phyloP scores from a whole-genome alignment of 2,888 invertebrate species.

The Dynastes maya region DNA sequence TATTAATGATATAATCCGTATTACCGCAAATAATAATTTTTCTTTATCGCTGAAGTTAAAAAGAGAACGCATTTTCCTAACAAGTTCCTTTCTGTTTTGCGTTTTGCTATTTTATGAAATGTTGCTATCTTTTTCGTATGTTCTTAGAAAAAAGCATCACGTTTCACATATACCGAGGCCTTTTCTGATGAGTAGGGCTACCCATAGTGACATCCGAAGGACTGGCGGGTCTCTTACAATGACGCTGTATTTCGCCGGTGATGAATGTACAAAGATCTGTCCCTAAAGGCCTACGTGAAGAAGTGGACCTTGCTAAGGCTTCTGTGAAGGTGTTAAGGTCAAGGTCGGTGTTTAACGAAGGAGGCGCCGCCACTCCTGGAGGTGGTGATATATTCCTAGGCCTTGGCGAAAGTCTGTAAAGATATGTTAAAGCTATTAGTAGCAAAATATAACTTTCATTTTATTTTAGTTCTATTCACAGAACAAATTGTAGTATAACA shows the following conservation, averaged over 20 bases:
- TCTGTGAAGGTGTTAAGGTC: slow-evolving; percentile 84
- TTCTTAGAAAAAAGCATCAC: slow-evolving; percentile 31
- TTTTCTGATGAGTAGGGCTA: slow-evolving; percentile 83
- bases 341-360: slow-evolving; percentile 70
- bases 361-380: slow-evolving; percentile 64
- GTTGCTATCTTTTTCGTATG: slow-evolving; percentile 33
- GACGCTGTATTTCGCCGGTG: slow-evolving; percentile 81
- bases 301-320: slow-evolving; percentile 77
- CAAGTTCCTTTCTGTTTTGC: slow-evolving; percentile 33
- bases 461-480: too few species aligned
- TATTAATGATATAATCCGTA: slow-evolving; percentile 16
- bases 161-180: slow-evolving; percentile 80
- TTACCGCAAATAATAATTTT: slow-evolving; percentile 23
- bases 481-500: too few species aligned
- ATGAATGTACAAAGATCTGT: slow-evolving; percentile 82
- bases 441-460: neutral
- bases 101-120: slow-evolving; percentile 25
- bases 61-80: slow-evolving; percentile 40
- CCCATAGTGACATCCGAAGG: slow-evolving; percentile 84
- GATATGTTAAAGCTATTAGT: neutral
- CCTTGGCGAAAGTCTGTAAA: slow-evolving; percentile 71
- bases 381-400: slow-evolving; percentile 71
- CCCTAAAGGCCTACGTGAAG: slow-evolving; percentile 68
- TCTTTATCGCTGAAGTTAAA: slow-evolving; percentile 13
- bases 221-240: slow-evolving; percentile 80